Evolutionary conservation across 1,140 invertebrate genomes (phyloP), one percentile per base, ranked within the genome.

Genomic region (Conopomorpha cramerella): DNA sequence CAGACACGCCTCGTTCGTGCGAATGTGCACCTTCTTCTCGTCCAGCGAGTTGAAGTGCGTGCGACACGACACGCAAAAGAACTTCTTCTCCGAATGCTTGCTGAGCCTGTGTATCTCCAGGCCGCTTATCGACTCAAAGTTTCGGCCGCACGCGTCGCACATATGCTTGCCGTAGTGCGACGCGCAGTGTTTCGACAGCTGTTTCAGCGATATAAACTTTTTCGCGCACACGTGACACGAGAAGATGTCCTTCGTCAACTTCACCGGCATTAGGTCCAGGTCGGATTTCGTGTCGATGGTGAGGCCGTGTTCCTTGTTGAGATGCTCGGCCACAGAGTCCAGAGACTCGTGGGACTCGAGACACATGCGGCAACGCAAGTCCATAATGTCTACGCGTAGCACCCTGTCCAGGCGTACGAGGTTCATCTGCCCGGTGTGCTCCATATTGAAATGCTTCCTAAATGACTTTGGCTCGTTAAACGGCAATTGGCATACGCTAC

Each of bases 351-450:
- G 16, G 7, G 1, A 15, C 14, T 4, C 16, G 1, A 7, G 10
- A 14, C 36, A 39, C 10, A 10, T 12, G n/a, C 15, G 34, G 32
- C 38, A 39, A 3, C 17, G 25, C 10, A 39, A 11, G 15, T 34
- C 17, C 2, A 26, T 29, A 8, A 39, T 34, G 15, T 39, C 38
- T 7, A 39, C 32, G 4, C 28, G n/a, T n/a, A n/a, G n/a, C n/a
- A n/a, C n/a, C n/a, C n/a, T n/a, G n/a, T n/a, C n/a, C n/a, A n/a
- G n/a, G n/a, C n/a, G n/a, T 11, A 19, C 29, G 23, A 8, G 31
- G 29, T 15, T 8, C 34, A 4, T 39, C 15, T n/a, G 13, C 12
- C 8, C 13, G 13, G 12, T 10, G 16, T 34, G 38, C 3, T 8
- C 2, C 2, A 16, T n/a, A n/a, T 18, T 16, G n/a, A 39, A 16